Percentiles rank a stretch among this genome's conserved stretches.
phyloP scores from a whole-genome alignment of 2,113 vertebrate species.

The Macrotis lagotis region DNA sequence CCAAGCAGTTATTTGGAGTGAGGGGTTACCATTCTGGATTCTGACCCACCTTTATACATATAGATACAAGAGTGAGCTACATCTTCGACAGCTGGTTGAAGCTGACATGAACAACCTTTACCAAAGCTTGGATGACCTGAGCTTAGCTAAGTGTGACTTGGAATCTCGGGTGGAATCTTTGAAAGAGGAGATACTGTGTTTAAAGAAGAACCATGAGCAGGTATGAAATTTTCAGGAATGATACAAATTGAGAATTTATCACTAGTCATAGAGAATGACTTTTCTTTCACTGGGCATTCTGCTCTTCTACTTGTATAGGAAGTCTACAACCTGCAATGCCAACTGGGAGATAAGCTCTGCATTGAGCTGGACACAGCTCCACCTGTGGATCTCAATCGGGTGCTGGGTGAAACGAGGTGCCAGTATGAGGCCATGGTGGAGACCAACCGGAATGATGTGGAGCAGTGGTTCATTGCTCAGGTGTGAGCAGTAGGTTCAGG shows the following conservation, averaged over 20 bases:
- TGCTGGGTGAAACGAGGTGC: slow-evolving; percentile 69
- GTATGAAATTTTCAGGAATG: slow-evolving; percentile 46
- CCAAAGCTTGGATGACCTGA: slow-evolving; percentile 81
- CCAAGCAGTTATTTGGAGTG: not conserved
- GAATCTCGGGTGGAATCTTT: slow-evolving; percentile 78
- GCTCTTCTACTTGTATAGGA: not conserved
- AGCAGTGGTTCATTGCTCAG: slow-evolving; percentile 59
- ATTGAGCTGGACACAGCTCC: slow-evolving; percentile 84
- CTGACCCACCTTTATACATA: not conserved
- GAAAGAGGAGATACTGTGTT: slow-evolving; percentile 78
- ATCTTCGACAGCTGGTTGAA: slow-evolving; percentile 89
- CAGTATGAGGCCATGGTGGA: slow-evolving; percentile 24
- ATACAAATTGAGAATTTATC: not conserved
- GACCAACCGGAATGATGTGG: slow-evolving; percentile 10
- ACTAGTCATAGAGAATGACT: too few species aligned
- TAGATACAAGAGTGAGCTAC: slow-evolving; percentile 89
- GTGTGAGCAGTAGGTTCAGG: not conserved
- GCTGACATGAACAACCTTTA: slow-evolving; percentile 82
- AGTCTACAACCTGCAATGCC: slow-evolving; percentile 3
- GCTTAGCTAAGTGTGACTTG: slow-evolving; percentile 84
- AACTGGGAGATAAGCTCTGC: slow-evolving; percentile 56
- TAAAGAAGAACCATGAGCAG: slow-evolving; percentile 82
- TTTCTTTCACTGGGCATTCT: too few species aligned
- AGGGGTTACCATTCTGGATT: not conserved
- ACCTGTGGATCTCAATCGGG: slow-evolving; percentile 71